These are phyloP conservation scores for Amazona vittata DNA, from an alignment of 2,113 vertebrate species.

Conservation along the genomic window DNA sequence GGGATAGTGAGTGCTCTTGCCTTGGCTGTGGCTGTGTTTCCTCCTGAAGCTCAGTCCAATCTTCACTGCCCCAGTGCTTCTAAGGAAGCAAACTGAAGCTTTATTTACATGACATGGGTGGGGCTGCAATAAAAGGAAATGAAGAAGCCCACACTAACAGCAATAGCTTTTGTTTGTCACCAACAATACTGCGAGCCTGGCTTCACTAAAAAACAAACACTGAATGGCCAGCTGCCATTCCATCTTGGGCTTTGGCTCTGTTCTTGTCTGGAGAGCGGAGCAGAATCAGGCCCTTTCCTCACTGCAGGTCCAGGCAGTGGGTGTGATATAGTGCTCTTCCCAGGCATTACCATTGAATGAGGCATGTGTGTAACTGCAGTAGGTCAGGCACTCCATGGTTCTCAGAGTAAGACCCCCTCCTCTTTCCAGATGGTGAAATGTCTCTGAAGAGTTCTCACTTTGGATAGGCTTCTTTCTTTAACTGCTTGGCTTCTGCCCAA, in stretches of 20 bases:
- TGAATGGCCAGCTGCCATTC: background rate
- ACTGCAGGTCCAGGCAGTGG: background rate
- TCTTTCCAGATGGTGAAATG: slow-evolving; percentile 55
- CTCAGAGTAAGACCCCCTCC: background rate
- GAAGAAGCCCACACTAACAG: slow-evolving; percentile 4
- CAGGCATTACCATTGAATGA: background rate
- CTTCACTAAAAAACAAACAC: background rate
- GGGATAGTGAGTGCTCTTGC: background rate
- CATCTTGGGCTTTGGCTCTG: background rate
- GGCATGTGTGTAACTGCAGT: background rate
- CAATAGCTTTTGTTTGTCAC: slow-evolving; percentile 23
- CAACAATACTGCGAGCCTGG: background rate
- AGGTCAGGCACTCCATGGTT: background rate
- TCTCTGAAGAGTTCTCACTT: slow-evolving; percentile 36
- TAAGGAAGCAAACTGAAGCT: background rate
- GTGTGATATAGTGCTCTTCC: background rate
- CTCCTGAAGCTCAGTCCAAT: background rate
- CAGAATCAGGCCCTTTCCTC: background rate
- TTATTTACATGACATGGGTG: slow-evolving; percentile 31
- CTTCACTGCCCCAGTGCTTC: background rate
- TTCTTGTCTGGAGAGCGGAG: background rate
- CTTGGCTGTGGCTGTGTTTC: background rate
- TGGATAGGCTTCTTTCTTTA: slow-evolving; percentile 29
- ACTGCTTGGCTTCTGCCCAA: slow-evolving; percentile 57
- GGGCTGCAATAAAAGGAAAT: slow-evolving; percentile 31